phyloP scores from a whole-genome alignment of 2,888 invertebrate genomes.

The Lasius platythorax region DNA sequence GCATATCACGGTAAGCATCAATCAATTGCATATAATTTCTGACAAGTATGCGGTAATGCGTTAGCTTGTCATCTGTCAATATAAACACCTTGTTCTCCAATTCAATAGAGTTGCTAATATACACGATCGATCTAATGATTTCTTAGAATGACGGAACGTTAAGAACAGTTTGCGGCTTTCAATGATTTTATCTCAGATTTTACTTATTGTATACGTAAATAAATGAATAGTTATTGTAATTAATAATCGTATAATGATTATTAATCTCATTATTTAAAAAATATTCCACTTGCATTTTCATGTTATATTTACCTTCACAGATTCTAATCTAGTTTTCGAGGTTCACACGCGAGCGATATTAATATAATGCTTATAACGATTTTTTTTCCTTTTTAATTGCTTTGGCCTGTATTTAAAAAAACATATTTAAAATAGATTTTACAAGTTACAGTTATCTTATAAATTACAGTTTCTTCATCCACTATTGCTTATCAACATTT shows the following conservation, averaged over 20 bases:
- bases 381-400: background rate
- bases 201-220: background rate
- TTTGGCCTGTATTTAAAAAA: background rate
- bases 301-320: background rate
- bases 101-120: conserved; percentile 49
- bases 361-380: background rate
- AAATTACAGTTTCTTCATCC: too few species aligned
- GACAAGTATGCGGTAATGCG: background rate
- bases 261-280: conserved; percentile 5
- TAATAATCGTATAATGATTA: background rate
- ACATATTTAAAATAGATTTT: background rate
- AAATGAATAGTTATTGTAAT: background rate
- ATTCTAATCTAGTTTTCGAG: conserved; percentile 3
- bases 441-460: too few species aligned
- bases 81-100: conserved; percentile 59
- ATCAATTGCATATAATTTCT: conserved; percentile 14
- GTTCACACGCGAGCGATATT: conserved; percentile 7
- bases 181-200: background rate
- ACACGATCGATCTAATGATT: background rate
- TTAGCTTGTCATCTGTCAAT: conserved; percentile 71
- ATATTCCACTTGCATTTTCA: background rate
- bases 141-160: background rate
- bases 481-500: too few species aligned
- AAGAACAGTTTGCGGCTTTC: background rate
- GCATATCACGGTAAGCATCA: conserved; percentile 65